phyloP scores from a whole-genome alignment of 1,140 invertebrate species.

The Drosophila sproati region DNA sequence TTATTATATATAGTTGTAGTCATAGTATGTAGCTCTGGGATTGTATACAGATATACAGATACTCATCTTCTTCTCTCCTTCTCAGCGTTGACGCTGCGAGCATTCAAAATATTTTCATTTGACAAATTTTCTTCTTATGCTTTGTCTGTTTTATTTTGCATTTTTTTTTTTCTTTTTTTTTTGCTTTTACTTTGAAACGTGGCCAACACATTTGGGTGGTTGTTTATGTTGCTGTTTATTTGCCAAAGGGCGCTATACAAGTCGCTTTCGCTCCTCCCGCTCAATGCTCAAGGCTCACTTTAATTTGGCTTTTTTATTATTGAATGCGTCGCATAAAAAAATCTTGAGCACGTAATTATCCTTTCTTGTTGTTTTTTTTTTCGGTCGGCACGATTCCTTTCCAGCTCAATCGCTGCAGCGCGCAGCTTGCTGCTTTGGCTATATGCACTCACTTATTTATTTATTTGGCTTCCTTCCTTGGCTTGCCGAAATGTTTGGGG shows the following conservation, averaged over 20 bases:
- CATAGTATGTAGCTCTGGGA: neutral
- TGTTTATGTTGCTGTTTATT: constrained; percentile 64
- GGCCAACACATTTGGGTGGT: constrained; percentile 47
- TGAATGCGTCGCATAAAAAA: constrained; percentile 43
- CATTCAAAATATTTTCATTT: constrained; percentile 76
- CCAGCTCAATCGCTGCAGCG: constrained; percentile 1
- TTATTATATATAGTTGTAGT: constrained; percentile 41
- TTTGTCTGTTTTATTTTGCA: constrained; percentile 4
- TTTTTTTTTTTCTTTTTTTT: constrained; percentile 22
- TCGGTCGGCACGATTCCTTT: constrained; percentile 27
- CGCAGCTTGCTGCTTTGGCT: constrained; percentile 27
- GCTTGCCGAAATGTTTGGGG: constrained; percentile 4
- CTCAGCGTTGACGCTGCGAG: constrained; percentile 12
- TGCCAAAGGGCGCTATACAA: constrained; percentile 49
- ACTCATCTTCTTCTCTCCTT: constrained; percentile 1
- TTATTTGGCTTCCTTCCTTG: constrained; percentile 58
- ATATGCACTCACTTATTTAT: constrained; percentile 44
- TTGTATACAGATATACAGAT: neutral
- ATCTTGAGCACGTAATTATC: constrained; percentile 78
- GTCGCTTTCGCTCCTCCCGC: neutral
- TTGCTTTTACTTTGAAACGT: constrained; percentile 13
- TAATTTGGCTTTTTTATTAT: constrained; percentile 57
- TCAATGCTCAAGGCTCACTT: constrained; percentile 44
- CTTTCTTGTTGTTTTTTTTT: constrained; percentile 45
- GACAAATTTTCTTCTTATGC: constrained; percentile 60